phyloP scores from a whole-genome alignment of 2,113 vertebrate genomes.

The Willisornis vidua region DNA sequence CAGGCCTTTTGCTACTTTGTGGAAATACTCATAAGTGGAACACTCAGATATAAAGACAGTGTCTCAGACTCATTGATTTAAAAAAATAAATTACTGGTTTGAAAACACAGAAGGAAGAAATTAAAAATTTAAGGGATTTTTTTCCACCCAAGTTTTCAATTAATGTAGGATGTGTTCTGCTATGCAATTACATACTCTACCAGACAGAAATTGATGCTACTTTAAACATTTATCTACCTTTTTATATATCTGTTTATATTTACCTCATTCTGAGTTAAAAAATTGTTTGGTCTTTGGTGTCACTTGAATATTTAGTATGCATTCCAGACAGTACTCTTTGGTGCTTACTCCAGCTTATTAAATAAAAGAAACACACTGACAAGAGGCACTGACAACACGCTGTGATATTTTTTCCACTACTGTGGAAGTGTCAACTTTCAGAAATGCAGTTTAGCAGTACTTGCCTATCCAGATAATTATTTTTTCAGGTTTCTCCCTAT shows the following conservation, averaged over 20 bases:
- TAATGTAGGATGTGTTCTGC: not conserved
- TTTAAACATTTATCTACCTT: not conserved
- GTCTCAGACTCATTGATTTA: not conserved
- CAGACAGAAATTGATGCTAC: not conserved
- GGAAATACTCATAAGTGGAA: not conserved
- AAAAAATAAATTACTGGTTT: not conserved
- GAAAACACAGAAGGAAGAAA: not conserved
- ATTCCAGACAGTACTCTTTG: conserved; percentile 9
- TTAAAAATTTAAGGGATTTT: rapidly evolving
- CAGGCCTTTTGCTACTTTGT: not conserved
- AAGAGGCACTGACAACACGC: not conserved
- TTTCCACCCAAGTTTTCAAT: not conserved
- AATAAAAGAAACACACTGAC: not conserved
- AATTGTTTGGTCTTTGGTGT: not conserved
- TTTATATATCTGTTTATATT: not conserved
- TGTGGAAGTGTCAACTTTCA: not conserved
- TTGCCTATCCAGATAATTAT: conserved; percentile 10
- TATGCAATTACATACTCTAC: conserved; percentile 52
- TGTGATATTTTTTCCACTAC: not conserved
- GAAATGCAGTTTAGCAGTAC: conserved; percentile 34
- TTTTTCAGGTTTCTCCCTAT: conserved; percentile 26
- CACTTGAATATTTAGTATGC: conserved; percentile 21
- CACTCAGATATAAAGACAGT: not conserved
- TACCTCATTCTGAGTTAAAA: not conserved
- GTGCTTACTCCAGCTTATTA: not conserved